Conservation (phyloP, 2,113 vertebrate genomes). For the Oncorhynchus keta region DNA sequence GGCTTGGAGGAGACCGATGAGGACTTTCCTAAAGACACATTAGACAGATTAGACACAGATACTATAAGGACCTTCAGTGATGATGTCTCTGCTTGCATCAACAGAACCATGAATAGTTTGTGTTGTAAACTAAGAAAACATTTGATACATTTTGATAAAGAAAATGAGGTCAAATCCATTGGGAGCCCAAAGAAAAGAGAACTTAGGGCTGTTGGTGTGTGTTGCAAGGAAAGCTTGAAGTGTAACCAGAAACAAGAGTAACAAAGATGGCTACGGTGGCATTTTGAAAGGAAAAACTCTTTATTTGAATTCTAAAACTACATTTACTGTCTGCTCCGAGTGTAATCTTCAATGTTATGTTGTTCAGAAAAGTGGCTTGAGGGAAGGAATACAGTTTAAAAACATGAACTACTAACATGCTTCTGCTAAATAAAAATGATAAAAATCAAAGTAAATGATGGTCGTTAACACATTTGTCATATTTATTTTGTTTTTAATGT, state of each 20-base stretch:
- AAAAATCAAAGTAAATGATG: too few relatives aligned
- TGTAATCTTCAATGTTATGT: background rate
- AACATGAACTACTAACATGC: too few relatives aligned
- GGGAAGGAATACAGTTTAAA: background rate
- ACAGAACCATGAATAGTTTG: constrained; percentile 22
- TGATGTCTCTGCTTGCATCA: background rate
- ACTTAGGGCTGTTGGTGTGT: constrained; percentile 43
- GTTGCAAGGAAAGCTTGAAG: constrained; percentile 30
- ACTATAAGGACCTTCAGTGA: constrained; percentile 18
- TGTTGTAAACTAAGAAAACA: constrained; percentile 32
- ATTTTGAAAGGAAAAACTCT: background rate
- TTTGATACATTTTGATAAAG: constrained; percentile 60
- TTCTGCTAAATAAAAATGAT: too few relatives aligned
- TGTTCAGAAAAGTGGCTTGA: background rate
- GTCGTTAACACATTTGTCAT: background rate
- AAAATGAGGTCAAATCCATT: constrained; percentile 34
- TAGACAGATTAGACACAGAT: background rate
- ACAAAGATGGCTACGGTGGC: constrained; percentile 9
- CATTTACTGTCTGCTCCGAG: background rate
- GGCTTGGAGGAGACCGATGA: too few relatives aligned
- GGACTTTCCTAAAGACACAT: background rate
- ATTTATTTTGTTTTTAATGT: background rate
- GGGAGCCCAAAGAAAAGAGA: constrained; percentile 30
- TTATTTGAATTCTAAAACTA: constrained; percentile 3
- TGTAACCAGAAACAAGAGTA: background rate